These are phyloP conservation scores for Pristionchus fissidentatus DNA, from an alignment of 2,888 invertebrate genomes.

Conservation along the genomic window DNA sequence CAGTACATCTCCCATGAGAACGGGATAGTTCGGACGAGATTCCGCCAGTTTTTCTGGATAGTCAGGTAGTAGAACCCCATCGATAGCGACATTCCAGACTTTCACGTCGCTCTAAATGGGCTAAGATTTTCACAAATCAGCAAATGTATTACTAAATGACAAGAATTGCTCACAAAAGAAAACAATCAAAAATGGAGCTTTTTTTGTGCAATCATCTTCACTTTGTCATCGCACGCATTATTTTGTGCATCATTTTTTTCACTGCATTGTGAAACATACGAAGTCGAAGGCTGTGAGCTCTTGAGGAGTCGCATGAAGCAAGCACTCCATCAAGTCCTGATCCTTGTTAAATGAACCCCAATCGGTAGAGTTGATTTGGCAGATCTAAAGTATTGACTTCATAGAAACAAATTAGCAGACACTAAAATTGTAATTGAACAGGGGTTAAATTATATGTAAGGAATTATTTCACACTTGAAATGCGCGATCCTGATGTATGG, in stretches of 20 bases:
- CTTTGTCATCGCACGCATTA: too few relatives aligned
- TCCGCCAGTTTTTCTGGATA: constrained; percentile 1
- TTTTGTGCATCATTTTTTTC: too few relatives aligned
- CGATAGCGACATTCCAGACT: constrained; percentile 4
- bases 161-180: neutral
- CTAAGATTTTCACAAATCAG: neutral
- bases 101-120: neutral
- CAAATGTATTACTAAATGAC: neutral
- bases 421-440: neutral
- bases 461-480: neutral
- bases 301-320: neutral
- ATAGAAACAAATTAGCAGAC: neutral
- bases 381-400: neutral
- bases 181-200: neutral
- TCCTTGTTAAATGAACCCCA: neutral
- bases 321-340: neutral
- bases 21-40: neutral
- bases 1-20: constrained; percentile 25
- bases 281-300: neutral
- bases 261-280: neutral
- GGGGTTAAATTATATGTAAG: neutral
- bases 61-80: constrained; percentile 30
- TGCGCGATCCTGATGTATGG: constrained; percentile 14
- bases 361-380: neutral
- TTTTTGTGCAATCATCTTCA: neutral